A percentile compares a stretch with the other conserved stretches of the same genome.
These are phyloP conservation scores for Aleiodes leptofemur DNA, from an alignment of 2,888 invertebrate species.

Conservation along the genomic window DNA sequence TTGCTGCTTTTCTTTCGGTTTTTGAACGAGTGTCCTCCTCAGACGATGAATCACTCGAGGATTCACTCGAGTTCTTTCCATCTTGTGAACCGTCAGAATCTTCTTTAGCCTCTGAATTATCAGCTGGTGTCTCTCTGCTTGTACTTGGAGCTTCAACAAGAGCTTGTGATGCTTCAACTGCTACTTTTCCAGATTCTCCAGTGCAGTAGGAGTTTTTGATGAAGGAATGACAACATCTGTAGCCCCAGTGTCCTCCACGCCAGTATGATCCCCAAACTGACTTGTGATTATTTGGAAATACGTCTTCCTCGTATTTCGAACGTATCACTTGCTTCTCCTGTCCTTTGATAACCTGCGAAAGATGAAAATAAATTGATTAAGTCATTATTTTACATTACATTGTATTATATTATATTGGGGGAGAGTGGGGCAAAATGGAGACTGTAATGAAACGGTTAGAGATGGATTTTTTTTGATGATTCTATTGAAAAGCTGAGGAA, in stretches of 20 bases:
- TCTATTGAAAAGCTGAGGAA: too few species aligned
- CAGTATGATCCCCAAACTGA: conserved; percentile 98
- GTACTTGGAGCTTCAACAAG: conserved; percentile 16
- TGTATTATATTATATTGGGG: too few species aligned
- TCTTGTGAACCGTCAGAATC: conserved; percentile 43
- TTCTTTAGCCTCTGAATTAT: conserved; percentile 62
- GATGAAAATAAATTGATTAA: conserved; percentile 63
- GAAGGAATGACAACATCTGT: conserved; percentile 94
- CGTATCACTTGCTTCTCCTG: conserved; percentile 91
- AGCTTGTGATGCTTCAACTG: conserved; percentile 53
- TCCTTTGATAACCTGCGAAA: conserved; percentile 80
- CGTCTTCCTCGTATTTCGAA: conserved; percentile 96
- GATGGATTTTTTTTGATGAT: too few species aligned
- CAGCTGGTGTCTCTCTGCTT: conserved; percentile 20
- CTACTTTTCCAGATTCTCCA: conserved; percentile 82
- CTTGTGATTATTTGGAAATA: conserved; percentile 93
- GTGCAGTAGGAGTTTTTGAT: conserved; percentile 94
- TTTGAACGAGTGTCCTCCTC: conserved; percentile 76
- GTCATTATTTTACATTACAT: conserved; percentile 16
- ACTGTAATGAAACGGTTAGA: too few species aligned
- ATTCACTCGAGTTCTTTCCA: conserved; percentile 55
- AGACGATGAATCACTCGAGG: conserved; percentile 75
- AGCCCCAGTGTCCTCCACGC: conserved; percentile 96
- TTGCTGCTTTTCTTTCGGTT: conserved; percentile 74
- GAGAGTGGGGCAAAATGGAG: too few species aligned